Conservation (phyloP, 2,113 vertebrate genomes). For the Laticauda laticaudata region DNA sequence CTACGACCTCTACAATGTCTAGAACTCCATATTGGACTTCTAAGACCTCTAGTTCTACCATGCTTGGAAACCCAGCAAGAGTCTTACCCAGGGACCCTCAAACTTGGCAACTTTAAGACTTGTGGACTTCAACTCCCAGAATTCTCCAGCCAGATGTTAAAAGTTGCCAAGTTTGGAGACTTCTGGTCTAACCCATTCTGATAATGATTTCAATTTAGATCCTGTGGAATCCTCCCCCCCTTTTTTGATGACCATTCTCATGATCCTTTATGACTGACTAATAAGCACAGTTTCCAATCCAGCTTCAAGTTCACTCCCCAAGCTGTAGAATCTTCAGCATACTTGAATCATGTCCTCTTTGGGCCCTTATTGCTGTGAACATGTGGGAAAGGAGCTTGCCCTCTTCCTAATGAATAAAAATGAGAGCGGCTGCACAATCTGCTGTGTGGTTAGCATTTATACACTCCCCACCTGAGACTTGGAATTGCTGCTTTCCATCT, state of each 20-base stretch:
- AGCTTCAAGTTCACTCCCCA: background rate
- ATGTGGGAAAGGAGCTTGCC: background rate
- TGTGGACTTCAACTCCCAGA: too few species aligned
- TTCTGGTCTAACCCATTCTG: background rate
- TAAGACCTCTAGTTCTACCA: background rate
- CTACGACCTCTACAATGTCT: background rate
- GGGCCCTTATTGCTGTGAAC: background rate
- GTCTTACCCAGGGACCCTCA: background rate
- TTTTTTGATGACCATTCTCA: background rate
- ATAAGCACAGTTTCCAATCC: background rate
- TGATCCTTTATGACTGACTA: background rate
- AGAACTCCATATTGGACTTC: background rate
- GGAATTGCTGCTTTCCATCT: constrained; percentile 15
- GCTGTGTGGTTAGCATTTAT: background rate
- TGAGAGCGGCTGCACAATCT: background rate
- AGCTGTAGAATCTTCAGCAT: background rate
- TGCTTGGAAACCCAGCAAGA: background rate
- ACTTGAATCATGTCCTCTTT: background rate
- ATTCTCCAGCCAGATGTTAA: too few species aligned
- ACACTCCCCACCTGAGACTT: constrained; percentile 11
- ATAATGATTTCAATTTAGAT: background rate
- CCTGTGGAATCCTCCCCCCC: background rate
- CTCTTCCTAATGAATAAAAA: constrained; percentile 1
- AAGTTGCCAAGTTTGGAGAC: too few species aligned
- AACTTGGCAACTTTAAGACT: too few species aligned